Base-by-base conservation (phyloP, 64 coral and sea anemone species). In the Acropora yongei region DNA sequence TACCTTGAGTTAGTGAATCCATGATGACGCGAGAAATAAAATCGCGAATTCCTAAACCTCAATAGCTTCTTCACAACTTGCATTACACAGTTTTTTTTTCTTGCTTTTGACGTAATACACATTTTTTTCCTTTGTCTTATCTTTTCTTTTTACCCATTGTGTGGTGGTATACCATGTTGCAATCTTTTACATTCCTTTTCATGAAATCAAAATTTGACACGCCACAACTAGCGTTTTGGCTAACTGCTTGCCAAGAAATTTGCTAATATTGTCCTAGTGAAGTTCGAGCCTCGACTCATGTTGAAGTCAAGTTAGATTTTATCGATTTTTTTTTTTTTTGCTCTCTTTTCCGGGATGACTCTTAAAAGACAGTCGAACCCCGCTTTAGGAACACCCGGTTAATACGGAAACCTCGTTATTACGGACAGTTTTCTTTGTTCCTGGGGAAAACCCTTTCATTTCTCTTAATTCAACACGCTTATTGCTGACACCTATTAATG, bases 101-200 rank as follows among this genome's bases (percentile, higher is more conserved):
- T 65, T 65, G 60, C 60, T 65, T 65, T 65, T 65, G 60, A 65
- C 60, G 60, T 65, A 65, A 65, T 65, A 65, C 60, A 65, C 60
- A 65, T 65, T 65, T 65, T 65, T 65, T 65, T 65, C 60, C 1
- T 65, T 65, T 65, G 60, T 65, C 60, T 65, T 65, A 0, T 30
- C 30, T 30, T 30, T 30, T 30, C 30, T 30, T 30, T 30, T 30
- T 30, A 30, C 30, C 30, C 30, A 65, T 65, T 65, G 60, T 65
- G 60, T 65, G 60, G 60, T 65, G 60, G 1, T 65, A 65, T 65
- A 65, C 0, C 58, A 63, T 65, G 60, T 65, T 65, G 60, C 1
- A 65, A 65, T 65, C 60, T 65, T 65, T 65, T 65, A 1, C 60
- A 65, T 65, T 65, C 60, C 60, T 65, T 65, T 65, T 65, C 60